These are phyloP conservation scores for Meda fulgida DNA, from an alignment of 2,797 vertebrate genomes.

Conservation along the genomic window DNA sequence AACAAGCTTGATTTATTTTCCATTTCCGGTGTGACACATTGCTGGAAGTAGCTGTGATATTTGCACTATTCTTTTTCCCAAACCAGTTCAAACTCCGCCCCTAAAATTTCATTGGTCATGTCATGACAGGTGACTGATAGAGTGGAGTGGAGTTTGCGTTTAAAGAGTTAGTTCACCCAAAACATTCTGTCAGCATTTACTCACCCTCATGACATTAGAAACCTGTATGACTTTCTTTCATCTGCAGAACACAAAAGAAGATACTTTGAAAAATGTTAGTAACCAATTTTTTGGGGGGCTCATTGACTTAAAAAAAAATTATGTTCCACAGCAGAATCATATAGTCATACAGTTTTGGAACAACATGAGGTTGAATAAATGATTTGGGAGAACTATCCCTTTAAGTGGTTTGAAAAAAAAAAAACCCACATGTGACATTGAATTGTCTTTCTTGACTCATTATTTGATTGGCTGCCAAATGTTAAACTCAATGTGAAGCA, in stretches of 20 bases:
- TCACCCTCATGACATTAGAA: background rate
- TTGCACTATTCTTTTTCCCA: background rate
- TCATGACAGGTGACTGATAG: background rate
- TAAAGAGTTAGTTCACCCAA: background rate
- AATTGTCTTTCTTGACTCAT: slow-evolving; percentile 4
- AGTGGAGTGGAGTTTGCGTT: background rate
- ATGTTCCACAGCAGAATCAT: background rate
- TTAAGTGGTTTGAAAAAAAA: background rate
- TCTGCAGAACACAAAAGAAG: too few species aligned
- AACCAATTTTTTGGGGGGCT: background rate
- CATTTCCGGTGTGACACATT: background rate
- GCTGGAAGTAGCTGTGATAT: background rate
- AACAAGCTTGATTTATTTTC: background rate
- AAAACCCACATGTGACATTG: background rate
- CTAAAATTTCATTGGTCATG: background rate
- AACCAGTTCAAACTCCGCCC: background rate
- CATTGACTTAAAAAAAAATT: background rate
- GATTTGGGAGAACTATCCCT: background rate
- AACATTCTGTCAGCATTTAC: background rate
- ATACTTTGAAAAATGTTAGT: background rate
- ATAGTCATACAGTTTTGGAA: background rate
- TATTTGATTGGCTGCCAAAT: slow-evolving; percentile 17
- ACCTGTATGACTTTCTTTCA: too few species aligned
- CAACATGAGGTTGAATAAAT: background rate
- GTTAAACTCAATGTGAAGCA: background rate